phyloP scores from a whole-genome alignment of 2,113 vertebrate genomes.

The Talpa occidentalis region DNA sequence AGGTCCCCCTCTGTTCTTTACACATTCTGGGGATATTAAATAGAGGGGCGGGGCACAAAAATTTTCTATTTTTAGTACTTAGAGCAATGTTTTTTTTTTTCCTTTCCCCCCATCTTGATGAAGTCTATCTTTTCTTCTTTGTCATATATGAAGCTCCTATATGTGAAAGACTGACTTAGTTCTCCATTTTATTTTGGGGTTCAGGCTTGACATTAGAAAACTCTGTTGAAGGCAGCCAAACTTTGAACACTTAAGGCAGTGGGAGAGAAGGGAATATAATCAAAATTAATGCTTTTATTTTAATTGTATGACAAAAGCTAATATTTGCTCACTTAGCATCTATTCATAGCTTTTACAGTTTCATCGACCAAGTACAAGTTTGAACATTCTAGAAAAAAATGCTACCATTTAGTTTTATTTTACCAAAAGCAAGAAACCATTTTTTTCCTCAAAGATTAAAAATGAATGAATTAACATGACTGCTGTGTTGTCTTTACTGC shows the following conservation, averaged over 20 bases:
- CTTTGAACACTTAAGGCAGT: constrained; percentile 38
- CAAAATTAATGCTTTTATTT: constrained; percentile 41
- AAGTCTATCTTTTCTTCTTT: neutral
- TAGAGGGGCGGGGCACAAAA: neutral
- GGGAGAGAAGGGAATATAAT: constrained; percentile 53
- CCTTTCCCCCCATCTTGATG: neutral
- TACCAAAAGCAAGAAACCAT: constrained; percentile 11
- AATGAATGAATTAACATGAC: neutral
- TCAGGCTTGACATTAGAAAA: neutral
- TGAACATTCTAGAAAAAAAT: neutral
- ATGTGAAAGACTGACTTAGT: neutral
- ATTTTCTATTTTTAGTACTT: neutral
- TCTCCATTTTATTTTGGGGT: neutral
- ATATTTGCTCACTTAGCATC: constrained; percentile 31
- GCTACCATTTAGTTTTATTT: neutral
- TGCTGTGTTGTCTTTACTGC: neutral
- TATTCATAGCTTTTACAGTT: neutral
- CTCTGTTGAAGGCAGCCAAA: neutral
- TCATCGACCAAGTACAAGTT: constrained; percentile 1
- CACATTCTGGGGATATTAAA: constrained; percentile 23
- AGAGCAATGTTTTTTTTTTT: neutral
- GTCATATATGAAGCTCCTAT: neutral
- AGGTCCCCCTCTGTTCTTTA: constrained; percentile 78
- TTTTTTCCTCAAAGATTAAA: constrained; percentile 25
- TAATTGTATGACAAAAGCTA: constrained; percentile 59